Base-by-base conservation (phyloP, 2,888 invertebrate genomes). In the Lochmaea crataegi region DNA sequence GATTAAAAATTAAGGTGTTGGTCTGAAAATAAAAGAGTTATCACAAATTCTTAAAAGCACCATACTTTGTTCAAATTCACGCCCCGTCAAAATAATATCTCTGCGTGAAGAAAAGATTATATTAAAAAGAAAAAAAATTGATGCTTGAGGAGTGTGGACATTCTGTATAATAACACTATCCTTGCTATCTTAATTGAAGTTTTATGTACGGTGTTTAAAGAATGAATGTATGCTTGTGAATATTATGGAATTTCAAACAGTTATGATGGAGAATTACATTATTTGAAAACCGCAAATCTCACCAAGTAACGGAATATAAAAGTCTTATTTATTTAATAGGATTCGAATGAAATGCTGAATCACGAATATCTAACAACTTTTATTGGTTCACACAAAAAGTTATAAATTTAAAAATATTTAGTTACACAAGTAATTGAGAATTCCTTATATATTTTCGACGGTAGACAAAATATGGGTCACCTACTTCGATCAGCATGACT, bases 401-500 rank as follows among this genome's bases (percentile, higher is more conserved):
- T 32, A 26, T 26, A 26, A 26, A 26, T 26, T 26, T 26, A 26
- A 26, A 26, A 26, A 26, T 26, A 26, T 26, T 26, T n/a, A n/a
- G n/a, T n/a, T n/a, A n/a, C n/a, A n/a, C n/a, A n/a, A n/a, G n/a
- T n/a, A n/a, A 22, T 22, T 22, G 22, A 2, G 1, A 22, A 26
- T 26, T 26, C 26, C 32, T 32, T 32, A 7, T 32, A 7, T 32
- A 32, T 53, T 53, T 68, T 58, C 41, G 18, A 12, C 32, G 41
- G 53, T 16, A 63, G 53, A 68, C 56, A 22, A 70, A 70, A 70
- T 70, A 58, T 70, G 32, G 65, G 64, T 70, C 57, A 65, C 70
- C 70, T 26, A 65, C 73, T 75, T 72, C 64, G 53, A 65, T 58
- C 68, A 32, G 72, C 65, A 74, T 61, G 42, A 70, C 68, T 61